Percentiles rank a stretch among this genome's conserved stretches.
Conservation (phyloP, 2,888 invertebrate genomes). For the Euplexia lucipara region DNA sequence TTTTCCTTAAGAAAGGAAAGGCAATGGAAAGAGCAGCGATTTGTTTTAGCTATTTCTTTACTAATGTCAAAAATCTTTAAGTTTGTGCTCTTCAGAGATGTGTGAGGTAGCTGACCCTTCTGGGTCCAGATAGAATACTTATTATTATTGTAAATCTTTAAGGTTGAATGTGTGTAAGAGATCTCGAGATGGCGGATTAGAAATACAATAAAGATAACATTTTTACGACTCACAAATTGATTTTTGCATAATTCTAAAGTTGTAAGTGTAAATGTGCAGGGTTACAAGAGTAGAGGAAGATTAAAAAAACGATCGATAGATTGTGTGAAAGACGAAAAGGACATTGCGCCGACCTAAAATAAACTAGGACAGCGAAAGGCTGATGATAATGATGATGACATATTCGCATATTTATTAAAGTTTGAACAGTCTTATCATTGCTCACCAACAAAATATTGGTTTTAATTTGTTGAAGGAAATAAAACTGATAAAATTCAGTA, state of each 20-base stretch:
- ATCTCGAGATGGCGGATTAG: not conserved
- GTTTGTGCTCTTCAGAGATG: not conserved
- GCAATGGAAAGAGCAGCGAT: too few species aligned
- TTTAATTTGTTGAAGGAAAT: not conserved
- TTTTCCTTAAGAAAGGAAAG: too few species aligned
- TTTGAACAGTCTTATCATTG: not conserved
- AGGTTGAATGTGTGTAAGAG: not conserved
- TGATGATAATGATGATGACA: not conserved
- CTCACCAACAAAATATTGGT: not conserved
- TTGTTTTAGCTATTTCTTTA: too few species aligned
- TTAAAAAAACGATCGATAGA: too few species aligned
- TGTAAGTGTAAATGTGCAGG: too few species aligned
- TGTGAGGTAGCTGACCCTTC: not conserved
- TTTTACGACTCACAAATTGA: too few species aligned
- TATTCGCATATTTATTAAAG: not conserved
- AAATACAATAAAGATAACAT: not conserved
- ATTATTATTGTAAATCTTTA: not conserved
- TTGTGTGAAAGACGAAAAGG: too few species aligned
- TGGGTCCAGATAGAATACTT: not conserved
- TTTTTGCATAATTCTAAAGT: too few species aligned
- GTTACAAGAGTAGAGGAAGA: too few species aligned
- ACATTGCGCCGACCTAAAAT: too few species aligned
- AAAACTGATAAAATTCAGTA: not conserved
- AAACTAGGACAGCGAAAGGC: too few species aligned
- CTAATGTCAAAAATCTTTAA: too few species aligned